Evolutionary conservation across 2,113 vertebrate genomes (phyloP).

Genomic region (Chlorodrepanis virens): DNA sequence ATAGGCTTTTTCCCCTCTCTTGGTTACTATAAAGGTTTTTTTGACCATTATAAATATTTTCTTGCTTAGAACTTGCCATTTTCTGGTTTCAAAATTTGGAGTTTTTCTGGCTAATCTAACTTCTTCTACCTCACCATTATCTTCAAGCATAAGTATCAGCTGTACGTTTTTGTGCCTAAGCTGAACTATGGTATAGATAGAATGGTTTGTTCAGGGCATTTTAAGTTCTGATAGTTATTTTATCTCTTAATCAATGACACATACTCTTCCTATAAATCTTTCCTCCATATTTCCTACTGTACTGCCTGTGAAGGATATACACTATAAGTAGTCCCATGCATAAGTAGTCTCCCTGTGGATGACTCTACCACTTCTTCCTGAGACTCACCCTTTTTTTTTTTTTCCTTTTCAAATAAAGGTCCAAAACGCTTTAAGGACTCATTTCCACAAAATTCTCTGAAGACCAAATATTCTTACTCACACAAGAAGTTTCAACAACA

Average conservation of each 20-base stretch:
- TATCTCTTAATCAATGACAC: neutral
- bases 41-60: neutral
- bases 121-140: neutral
- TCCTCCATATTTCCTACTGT: neutral
- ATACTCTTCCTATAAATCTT: neutral
- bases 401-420: neutral
- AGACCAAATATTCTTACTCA: neutral
- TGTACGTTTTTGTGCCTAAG: neutral
- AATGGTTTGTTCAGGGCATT: rapidly evolving
- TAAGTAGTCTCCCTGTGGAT: neutral
- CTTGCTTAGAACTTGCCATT: neutral
- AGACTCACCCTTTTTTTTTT: neutral
- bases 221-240: neutral
- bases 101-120: neutral
- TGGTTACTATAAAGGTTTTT: neutral
- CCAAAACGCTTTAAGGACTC: neutral
- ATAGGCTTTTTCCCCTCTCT: neutral
- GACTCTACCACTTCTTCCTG: neutral
- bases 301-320: neutral
- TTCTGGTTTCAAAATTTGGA: neutral
- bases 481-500: neutral
- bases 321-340: neutral
- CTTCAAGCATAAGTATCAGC: neutral
- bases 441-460: neutral
- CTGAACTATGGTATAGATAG: neutral